Base-by-base conservation (phyloP, 1,140 invertebrate genomes). In the Teleopsis dalmanni region DNA sequence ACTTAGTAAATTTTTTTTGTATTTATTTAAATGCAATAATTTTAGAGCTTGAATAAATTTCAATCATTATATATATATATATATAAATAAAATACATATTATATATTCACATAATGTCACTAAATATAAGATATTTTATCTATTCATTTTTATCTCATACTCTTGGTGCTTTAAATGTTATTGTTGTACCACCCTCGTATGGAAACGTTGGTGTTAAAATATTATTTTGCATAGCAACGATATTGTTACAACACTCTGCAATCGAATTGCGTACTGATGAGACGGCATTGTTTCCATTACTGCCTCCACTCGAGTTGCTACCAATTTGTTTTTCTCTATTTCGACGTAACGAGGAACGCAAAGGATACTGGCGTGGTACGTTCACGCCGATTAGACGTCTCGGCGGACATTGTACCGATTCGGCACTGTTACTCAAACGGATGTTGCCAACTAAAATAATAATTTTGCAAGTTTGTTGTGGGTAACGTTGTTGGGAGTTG, bases 381-480 rank as follows among this genome's bases (percentile, higher is more conserved):
- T 81, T 78, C 14, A 79, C 81, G 6, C 45, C 44, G 41, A 64
- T 59, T 38, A 67, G 58, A 33, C 83, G 72, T 46, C 83, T 72
- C 35, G 29, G 58, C 2, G 49, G 50, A 19, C 44, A 63, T 55
- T 79, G 77, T 36, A 84, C 75, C 13, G 81, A 83, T 61, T 84
- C 82, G 16, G 81, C 80, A 64, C 82, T 84, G 34, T 79, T 76
- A 54, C 81, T 84, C 54, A 84, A 65, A 53, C 80, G 79, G 57
- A 73, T 71, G 55, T 74, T 70, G 52, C 74, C 74, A 66, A 75
- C 75, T 76, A 49, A 25, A 52, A 27, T 29, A n/a, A 13, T 10
- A 23, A 13, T 38, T 42, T 42, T 1, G 23, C n/a, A 18, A 25
- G 13, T 36, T 16, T 22, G 13, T 37, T 16, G 40, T 42, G 13